Evolutionary conservation across 2,888 invertebrate genomes (phyloP).

Genomic region (Hirtodrosophila cameraria): DNA sequence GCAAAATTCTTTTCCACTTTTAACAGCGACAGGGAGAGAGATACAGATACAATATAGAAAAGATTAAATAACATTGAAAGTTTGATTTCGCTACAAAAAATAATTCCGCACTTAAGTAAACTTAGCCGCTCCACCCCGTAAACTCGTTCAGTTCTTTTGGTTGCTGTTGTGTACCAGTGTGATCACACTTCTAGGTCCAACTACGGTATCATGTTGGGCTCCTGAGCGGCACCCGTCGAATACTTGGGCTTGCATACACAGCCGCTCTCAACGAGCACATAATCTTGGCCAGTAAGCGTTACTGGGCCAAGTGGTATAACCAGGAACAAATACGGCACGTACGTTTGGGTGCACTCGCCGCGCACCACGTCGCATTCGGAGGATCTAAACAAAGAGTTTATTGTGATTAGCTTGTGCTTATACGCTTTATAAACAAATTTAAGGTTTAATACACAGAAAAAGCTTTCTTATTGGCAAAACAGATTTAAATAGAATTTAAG

Average conservation of each 20-base stretch:
- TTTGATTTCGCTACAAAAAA: slow-evolving; percentile 78
- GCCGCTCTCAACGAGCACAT: slow-evolving; percentile 97
- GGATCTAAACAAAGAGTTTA: slow-evolving; percentile 87
- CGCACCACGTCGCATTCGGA: slow-evolving; percentile 94
- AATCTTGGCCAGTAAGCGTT: slow-evolving; percentile 95
- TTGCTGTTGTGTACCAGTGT: slow-evolving; percentile 67
- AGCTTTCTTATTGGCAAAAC: too few relatives aligned
- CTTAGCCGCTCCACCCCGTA: slow-evolving; percentile 58
- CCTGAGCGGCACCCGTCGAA: slow-evolving; percentile 84
- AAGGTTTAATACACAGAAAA: too few relatives aligned
- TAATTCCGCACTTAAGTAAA: slow-evolving; percentile 65
- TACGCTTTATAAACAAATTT: too few relatives aligned
- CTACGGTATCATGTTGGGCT: slow-evolving; percentile 84
- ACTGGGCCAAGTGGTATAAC: slow-evolving; percentile 96
- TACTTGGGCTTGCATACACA: slow-evolving; percentile 91
- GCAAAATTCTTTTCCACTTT: slow-evolving; percentile 68
- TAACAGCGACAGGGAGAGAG: slow-evolving; percentile 46
- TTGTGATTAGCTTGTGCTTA: background rate
- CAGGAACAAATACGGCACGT: slow-evolving; percentile 94
- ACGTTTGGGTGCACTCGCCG: slow-evolving; percentile 95
- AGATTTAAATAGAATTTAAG: too few relatives aligned
- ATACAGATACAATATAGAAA: slow-evolving; percentile 34
- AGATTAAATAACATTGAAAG: slow-evolving; percentile 71
- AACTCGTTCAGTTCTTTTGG: slow-evolving; percentile 80
- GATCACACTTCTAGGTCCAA: slow-evolving; percentile 30